Conservation (phyloP, 2,797 vertebrate genomes). For the Parambassis ranga region DNA sequence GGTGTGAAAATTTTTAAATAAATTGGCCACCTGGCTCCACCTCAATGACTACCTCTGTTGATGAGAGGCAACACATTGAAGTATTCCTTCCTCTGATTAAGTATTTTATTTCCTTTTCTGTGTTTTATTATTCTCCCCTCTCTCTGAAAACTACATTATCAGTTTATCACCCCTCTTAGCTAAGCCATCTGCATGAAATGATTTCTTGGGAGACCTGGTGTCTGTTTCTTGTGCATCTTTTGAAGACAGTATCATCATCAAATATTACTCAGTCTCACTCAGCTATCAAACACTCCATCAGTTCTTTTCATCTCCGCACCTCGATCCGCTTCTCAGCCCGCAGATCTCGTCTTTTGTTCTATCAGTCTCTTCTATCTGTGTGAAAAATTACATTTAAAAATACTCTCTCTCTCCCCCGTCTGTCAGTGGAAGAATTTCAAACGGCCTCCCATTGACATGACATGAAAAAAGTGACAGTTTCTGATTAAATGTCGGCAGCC, state of each 20-base stretch:
- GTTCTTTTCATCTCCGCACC: conserved; percentile 42
- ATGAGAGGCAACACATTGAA: not conserved
- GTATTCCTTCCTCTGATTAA: conserved; percentile 1
- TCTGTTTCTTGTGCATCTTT: conserved; percentile 8
- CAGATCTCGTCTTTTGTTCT: conserved; percentile 35
- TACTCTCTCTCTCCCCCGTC: not conserved
- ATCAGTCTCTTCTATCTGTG: conserved; percentile 12
- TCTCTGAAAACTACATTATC: conserved; percentile 39
- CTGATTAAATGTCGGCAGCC: conserved; percentile 32
- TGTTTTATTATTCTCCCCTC: conserved; percentile 26
- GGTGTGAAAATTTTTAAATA: not conserved
- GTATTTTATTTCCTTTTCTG: conserved; percentile 3
- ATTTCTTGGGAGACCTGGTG: not conserved
- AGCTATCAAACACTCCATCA: conserved; percentile 36
- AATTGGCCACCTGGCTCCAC: conserved; percentile 6
- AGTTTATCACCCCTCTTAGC: conserved; percentile 14
- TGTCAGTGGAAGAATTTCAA: conserved; percentile 38
- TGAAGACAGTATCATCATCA: conserved; percentile 34
- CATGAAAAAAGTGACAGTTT: conserved; percentile 47
- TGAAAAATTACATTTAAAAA: conserved; percentile 21
- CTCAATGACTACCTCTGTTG: not conserved
- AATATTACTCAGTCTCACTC: conserved; percentile 25
- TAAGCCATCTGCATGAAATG: conserved; percentile 10
- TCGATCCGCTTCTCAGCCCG: conserved; percentile 16
- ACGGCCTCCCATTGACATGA: conserved; percentile 31